Evolutionary conservation across 1,140 invertebrate genomes (phyloP).

Genomic region (Eueides isabella): DNA sequence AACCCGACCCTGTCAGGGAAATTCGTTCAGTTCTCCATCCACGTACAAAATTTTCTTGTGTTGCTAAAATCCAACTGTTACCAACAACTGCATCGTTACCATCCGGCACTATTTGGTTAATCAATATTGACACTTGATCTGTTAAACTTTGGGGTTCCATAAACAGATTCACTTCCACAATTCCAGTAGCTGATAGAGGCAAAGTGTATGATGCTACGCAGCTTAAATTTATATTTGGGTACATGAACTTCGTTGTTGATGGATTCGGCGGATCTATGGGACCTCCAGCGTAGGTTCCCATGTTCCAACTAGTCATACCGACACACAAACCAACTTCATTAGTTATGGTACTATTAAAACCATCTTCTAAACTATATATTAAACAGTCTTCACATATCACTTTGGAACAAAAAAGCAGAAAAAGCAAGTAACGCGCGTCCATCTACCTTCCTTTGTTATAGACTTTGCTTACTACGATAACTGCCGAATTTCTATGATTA

Average conservation of each 20-base stretch:
- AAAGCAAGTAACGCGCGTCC: slow-evolving; percentile 15
- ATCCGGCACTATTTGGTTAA: slow-evolving; percentile 38
- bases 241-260: slow-evolving; percentile 42
- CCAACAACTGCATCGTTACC: slow-evolving; percentile 46
- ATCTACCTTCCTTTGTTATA: slow-evolving; percentile 40
- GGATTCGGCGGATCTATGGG: slow-evolving; percentile 41
- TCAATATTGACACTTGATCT: slow-evolving; percentile 49
- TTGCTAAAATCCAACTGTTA: slow-evolving; percentile 25
- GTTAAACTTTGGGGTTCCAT: slow-evolving; percentile 40
- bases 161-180: slow-evolving; percentile 51
- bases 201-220: slow-evolving; percentile 48
- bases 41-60: slow-evolving; percentile 33
- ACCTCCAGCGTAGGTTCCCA: slow-evolving; percentile 41
- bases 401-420: slow-evolving; percentile 32
- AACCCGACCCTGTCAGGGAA: slow-evolving; percentile 24
- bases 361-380: slow-evolving; percentile 52
- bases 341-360: slow-evolving; percentile 41
- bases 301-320: slow-evolving; percentile 42
- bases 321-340: slow-evolving; percentile 42
- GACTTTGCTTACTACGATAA: slow-evolving; percentile 47
- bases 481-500: slow-evolving; percentile 50
- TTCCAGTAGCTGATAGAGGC: slow-evolving; percentile 41
- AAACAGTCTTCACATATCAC: slow-evolving; percentile 50
- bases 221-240: slow-evolving; percentile 41
- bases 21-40: slow-evolving; percentile 51